These are phyloP conservation scores for Xenops minutus DNA, from an alignment of 2,797 vertebrate genomes.

Conservation along the genomic window DNA sequence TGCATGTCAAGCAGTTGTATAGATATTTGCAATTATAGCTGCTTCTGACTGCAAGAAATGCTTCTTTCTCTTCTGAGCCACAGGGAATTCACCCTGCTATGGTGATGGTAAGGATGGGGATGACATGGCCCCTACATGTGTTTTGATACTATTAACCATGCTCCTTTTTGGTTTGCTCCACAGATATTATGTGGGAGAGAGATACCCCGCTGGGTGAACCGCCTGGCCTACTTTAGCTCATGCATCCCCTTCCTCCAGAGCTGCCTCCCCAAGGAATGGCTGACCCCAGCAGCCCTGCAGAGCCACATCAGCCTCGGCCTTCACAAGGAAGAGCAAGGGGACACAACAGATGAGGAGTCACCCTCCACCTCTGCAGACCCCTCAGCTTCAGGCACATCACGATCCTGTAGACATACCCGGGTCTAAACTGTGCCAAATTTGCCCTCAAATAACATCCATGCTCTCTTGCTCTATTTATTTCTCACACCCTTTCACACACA, in stretches of 20 bases:
- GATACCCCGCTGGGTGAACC: conserved; percentile 94
- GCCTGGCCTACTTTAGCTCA: conserved; percentile 94
- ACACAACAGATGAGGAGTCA: conserved; percentile 84
- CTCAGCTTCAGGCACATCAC: conserved; percentile 47
- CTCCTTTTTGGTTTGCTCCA: not conserved
- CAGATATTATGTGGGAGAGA: conserved; percentile 91
- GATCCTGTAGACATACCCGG: not conserved
- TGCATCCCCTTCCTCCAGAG: conserved; percentile 95
- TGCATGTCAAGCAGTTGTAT: fast-evolving
- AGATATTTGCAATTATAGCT: not conserved
- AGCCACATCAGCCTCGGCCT: conserved; percentile 93
- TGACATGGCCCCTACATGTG: not conserved
- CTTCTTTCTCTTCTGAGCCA: not conserved
- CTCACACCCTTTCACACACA: not conserved
- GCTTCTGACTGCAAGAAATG: not conserved
- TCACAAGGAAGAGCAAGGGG: conserved; percentile 85
- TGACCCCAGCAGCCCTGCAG: conserved; percentile 92
- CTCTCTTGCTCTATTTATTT: not conserved
- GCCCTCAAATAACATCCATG: not conserved
- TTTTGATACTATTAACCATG: not conserved
- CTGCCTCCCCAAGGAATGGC: conserved; percentile 92
- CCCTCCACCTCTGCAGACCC: conserved; percentile 78
- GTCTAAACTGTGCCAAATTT: not conserved
- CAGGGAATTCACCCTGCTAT: not conserved
- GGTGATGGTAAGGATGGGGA: not conserved